Evolutionary conservation across 2,113 vertebrate genomes (phyloP), one percentile per base, ranked within the genome.

Genomic region (Rhinoptilus africanus): DNA sequence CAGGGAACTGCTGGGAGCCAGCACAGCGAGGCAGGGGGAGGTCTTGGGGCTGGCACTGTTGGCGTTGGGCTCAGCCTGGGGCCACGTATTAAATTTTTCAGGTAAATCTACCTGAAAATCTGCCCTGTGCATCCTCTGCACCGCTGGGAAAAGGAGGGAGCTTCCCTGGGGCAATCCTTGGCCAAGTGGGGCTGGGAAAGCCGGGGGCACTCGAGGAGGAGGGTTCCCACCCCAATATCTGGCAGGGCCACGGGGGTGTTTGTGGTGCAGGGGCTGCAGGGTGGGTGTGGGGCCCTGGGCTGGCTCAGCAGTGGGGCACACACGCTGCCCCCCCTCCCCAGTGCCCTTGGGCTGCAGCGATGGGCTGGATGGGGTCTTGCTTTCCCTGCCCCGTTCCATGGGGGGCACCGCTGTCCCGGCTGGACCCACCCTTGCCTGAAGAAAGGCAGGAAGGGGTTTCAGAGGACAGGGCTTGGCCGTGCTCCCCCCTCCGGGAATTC

Each of bases 241-340:
- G 24, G 48, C 69, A 50, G 24, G 32, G 35, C 2, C 2, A 3
- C 2, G 23, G 34, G 43, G 63, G 14, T 6, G 7, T 27, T 57
- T 9, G 34, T 48, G 32, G 34, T 12, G 39, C 0, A 0, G 53
- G 24, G 39, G 27, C 13, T 54, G 62, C 1, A 0, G 2, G 32
- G 28, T 4, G 34, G 14, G 4, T 37, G 60, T 8, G 3, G 45
- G 24, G 23, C 24, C 24, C 67, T 12, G 45, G 81, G 32, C 13
- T 47, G 71, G 22, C 53, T 56, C 9, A 1, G 32, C 39, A 32
- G 60, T 0, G 2, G 24, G 19, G 18, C 28, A 32, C 43, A 41
- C 21, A 27, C 1, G 6, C 69, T 68, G 68, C 4, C 34, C 15
- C 32, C 28, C 28, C 8, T 9, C 24, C 39, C n/a, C 4, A 1